Evolutionary conservation across 2,797 vertebrate species (phyloP).

Genomic region (Buphagus erythrorhynchus): DNA sequence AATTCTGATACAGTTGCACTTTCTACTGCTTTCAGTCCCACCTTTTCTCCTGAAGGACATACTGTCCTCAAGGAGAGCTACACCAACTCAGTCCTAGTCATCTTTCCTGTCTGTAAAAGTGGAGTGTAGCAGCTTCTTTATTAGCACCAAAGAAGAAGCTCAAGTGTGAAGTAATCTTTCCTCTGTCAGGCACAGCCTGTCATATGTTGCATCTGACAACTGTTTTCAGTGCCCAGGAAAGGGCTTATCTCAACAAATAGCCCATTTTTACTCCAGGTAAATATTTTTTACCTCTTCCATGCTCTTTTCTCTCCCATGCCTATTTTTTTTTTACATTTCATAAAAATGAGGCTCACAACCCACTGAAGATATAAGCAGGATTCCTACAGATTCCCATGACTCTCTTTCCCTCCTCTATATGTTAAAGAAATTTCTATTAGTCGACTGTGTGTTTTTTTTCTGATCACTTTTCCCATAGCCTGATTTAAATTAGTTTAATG

Average conservation of each 20-base stretch:
- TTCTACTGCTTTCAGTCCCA: not conserved
- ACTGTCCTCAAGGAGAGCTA: not conserved
- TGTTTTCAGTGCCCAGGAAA: not conserved
- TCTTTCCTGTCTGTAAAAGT: not conserved
- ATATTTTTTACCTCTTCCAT: not conserved
- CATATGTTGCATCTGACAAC: not conserved
- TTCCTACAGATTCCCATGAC: not conserved
- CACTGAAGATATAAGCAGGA: not conserved
- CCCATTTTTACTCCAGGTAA: not conserved
- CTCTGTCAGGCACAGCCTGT: not conserved
- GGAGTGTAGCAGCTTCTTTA: not conserved
- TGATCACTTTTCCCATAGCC: not conserved
- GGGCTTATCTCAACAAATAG: not conserved
- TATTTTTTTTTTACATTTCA: not conserved
- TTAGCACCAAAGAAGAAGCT: not conserved
- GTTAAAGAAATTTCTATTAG: not conserved
- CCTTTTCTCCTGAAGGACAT: not conserved
- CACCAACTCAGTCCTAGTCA: not conserved
- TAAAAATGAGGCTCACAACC: not conserved
- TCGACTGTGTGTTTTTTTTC: accelerated
- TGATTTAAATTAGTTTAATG: not conserved
- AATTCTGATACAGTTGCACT: not conserved
- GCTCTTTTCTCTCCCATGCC: not conserved
- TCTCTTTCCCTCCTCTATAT: not conserved
- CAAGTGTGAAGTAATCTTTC: not conserved